phyloP scores from a whole-genome alignment of 2,888 invertebrate genomes.

The Steinernema hermaphroditum region DNA sequence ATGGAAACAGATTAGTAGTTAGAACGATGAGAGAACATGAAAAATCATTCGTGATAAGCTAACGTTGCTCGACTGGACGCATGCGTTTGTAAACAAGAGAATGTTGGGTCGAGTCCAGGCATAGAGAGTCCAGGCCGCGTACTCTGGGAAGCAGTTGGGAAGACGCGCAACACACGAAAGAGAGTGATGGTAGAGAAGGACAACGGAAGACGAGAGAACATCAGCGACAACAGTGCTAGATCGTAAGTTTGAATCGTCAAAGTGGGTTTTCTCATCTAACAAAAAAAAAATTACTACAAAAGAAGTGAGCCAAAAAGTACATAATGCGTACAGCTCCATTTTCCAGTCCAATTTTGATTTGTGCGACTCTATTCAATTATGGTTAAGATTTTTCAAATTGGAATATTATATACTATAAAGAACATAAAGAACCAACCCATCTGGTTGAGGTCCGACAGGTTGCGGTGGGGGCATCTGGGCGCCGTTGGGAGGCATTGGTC shows the following conservation, averaged over 20 bases:
- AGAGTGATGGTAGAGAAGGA: conserved; percentile 17
- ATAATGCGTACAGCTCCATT: too few relatives aligned
- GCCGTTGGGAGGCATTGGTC: conserved; percentile 12
- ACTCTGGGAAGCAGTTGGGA: conserved; percentile 2
- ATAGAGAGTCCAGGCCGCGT: background rate
- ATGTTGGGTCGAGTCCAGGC: background rate
- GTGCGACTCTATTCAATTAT: too few relatives aligned
- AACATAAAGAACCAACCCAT: conserved; percentile 21
- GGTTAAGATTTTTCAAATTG: too few relatives aligned
- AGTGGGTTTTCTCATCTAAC: background rate
- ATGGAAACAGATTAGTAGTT: too few relatives aligned
- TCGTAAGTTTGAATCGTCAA: background rate
- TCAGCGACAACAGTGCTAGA: background rate
- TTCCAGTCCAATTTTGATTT: too few relatives aligned
- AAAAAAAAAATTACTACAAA: too few relatives aligned
- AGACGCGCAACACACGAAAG: conserved; percentile 24
- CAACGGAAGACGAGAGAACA: conserved; percentile 22
- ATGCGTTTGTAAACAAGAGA: conserved; percentile 15
- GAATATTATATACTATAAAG: too few relatives aligned
- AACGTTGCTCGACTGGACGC: conserved; percentile 12
- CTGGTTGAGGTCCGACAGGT: background rate
- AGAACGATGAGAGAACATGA: too few relatives aligned
- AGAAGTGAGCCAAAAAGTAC: too few relatives aligned
- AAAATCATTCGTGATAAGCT: background rate
- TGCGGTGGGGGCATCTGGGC: background rate